Conservation (phyloP, 2,888 invertebrate species). For the Xanthia togata region DNA sequence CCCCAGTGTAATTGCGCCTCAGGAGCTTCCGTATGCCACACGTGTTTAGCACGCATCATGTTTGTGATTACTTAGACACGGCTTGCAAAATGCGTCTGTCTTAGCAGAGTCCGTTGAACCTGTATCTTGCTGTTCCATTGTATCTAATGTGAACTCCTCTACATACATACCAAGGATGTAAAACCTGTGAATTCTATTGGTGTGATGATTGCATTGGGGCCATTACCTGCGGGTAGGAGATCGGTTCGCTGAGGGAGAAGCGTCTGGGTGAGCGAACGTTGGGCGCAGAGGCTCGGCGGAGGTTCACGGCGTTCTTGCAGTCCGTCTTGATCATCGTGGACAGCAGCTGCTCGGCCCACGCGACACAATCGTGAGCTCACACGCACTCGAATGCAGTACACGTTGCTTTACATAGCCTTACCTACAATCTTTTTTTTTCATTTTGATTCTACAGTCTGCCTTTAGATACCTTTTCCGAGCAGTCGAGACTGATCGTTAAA, state of each 20-base stretch:
- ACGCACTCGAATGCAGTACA: constrained; percentile 60
- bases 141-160: constrained; percentile 11
- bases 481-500: neutral
- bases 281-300: constrained; percentile 87
- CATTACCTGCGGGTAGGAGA: constrained; percentile 84
- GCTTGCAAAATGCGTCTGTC: constrained; percentile 14
- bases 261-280: constrained; percentile 81
- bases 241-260: constrained; percentile 85
- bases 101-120: constrained; percentile 17
- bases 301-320: constrained; percentile 88
- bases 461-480: neutral
- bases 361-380: constrained; percentile 69
- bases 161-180: constrained; percentile 29
- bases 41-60: constrained; percentile 9
- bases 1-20: constrained; percentile 15
- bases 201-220: constrained; percentile 23
- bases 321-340: constrained; percentile 95
- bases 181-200: constrained; percentile 11
- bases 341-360: constrained; percentile 91
- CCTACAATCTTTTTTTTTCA: neutral
- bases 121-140: constrained; percentile 6
- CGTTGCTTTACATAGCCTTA: constrained; percentile 39
- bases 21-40: constrained; percentile 5
- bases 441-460: neutral
- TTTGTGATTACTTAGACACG: neutral